Conservation (phyloP, 2,888 invertebrate genomes). For the Trachelus troglodyta region DNA sequence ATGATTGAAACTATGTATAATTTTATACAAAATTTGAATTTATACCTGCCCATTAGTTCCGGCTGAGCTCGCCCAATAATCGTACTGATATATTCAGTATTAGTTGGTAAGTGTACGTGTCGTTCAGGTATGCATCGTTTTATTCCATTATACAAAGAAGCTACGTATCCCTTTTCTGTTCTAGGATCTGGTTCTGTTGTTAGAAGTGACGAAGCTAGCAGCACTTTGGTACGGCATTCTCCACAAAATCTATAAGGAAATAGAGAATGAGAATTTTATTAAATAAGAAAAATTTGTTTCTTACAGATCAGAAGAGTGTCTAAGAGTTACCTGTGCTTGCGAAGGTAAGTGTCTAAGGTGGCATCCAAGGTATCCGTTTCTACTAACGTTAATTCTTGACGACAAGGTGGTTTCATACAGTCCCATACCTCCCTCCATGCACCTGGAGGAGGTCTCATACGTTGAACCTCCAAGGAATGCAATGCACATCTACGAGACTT, state of each 20-base stretch:
- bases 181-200: constrained; percentile 85
- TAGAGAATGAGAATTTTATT: neutral
- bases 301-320: neutral
- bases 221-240: constrained; percentile 92
- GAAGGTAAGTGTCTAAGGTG: constrained; percentile 89
- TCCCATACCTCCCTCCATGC: constrained; percentile 89
- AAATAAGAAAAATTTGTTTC: neutral
- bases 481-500: constrained; percentile 90
- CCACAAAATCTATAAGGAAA: constrained; percentile 77
- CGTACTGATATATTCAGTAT: constrained; percentile 89
- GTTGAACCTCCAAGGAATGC: constrained; percentile 90
- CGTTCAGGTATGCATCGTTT: constrained; percentile 86
- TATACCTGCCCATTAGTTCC: constrained; percentile 84
- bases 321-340: constrained; percentile 81
- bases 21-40: neutral
- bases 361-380: constrained; percentile 86
- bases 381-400: constrained; percentile 87
- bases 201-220: constrained; percentile 84
- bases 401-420: constrained; percentile 82
- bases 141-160: constrained; percentile 87
- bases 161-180: constrained; percentile 91
- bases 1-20: neutral
- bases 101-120: constrained; percentile 88
- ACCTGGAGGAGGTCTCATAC: constrained; percentile 77
- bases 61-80: constrained; percentile 92